Conservation (phyloP, 2,888 invertebrate genomes). For the Stenichneumon culpator region DNA sequence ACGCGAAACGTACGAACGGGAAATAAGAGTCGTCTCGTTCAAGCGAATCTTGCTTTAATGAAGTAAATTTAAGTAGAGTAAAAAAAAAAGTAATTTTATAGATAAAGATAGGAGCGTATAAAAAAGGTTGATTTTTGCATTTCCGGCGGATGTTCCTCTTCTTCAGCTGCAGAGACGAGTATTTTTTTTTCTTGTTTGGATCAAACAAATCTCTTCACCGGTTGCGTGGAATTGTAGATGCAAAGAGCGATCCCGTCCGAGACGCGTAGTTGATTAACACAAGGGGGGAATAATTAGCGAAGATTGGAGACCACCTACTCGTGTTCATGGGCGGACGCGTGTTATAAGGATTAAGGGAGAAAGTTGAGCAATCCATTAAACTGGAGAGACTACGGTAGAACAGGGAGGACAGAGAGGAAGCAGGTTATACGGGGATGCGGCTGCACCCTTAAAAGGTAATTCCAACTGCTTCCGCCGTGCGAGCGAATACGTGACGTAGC, state of each 20-base stretch:
- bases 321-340: constrained; percentile 20
- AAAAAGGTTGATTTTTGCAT: not conserved
- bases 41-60: not conserved
- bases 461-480: constrained; percentile 59
- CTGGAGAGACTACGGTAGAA: constrained; percentile 18
- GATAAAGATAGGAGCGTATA: not conserved
- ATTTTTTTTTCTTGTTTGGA: not conserved
- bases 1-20: not conserved
- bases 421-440: constrained; percentile 20
- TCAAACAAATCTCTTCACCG: not conserved
- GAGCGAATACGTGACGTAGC: constrained; percentile 30
- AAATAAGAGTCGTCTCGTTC: not conserved
- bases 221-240: not conserved
- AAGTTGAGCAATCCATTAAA: constrained; percentile 61
- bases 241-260: not conserved
- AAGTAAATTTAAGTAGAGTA: too few species aligned
- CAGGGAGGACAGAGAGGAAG: constrained; percentile 17
- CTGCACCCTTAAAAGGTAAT: constrained; percentile 60
- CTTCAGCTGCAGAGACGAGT: not conserved
- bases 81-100: not conserved
- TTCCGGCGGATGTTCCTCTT: too few species aligned
- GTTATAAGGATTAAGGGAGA: constrained; percentile 40
- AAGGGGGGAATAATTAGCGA: constrained; percentile 30
- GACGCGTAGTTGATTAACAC: constrained; percentile 16
- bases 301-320: constrained; percentile 10